Percentiles rank a stretch among this genome's conserved stretches.
Conservation (phyloP, 2,888 invertebrate genomes). For the Drosophila ezoana region DNA sequence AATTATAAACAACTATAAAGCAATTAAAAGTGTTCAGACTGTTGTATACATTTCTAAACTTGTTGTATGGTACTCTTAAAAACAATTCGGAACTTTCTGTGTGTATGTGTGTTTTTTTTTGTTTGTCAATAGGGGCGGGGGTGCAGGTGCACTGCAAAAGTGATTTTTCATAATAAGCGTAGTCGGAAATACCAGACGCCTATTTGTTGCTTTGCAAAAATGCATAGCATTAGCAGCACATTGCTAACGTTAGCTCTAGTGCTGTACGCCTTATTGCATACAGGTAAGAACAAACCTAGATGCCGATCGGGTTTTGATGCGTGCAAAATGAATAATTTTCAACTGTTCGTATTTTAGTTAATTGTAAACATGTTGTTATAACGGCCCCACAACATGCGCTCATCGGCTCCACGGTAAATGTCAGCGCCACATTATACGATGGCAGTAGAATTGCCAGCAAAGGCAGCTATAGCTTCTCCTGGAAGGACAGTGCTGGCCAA, state of each 20-base stretch:
- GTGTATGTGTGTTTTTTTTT: constrained; percentile 42
- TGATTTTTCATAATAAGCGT: constrained; percentile 41
- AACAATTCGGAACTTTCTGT: constrained; percentile 23
- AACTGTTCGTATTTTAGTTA: constrained; percentile 33
- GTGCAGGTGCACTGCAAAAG: constrained; percentile 34
- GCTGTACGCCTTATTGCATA: constrained; percentile 49
- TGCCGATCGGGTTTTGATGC: constrained; percentile 21
- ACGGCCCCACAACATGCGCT: constrained; percentile 89
- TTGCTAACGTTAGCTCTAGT: constrained; percentile 35
- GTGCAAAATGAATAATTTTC: constrained; percentile 6
- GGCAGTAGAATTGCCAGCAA: constrained; percentile 71
- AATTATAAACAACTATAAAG: constrained; percentile 20
- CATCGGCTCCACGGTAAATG: constrained; percentile 89
- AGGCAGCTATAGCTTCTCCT: constrained; percentile 86
- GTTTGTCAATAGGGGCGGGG: constrained; percentile 47
- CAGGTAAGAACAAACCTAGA: constrained; percentile 44
- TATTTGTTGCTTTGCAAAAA: constrained; percentile 42
- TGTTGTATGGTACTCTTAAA: constrained; percentile 13
- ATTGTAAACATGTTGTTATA: constrained; percentile 85
- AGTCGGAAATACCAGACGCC: constrained; percentile 48
- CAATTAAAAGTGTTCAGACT: constrained; percentile 29
- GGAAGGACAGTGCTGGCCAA: constrained; percentile 86
- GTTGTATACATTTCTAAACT: constrained; percentile 14
- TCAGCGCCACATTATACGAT: constrained; percentile 85
- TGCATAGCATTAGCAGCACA: constrained; percentile 32